phyloP scores from a whole-genome alignment of 2,113 vertebrate genomes.

The Sceloporus tristichus region DNA sequence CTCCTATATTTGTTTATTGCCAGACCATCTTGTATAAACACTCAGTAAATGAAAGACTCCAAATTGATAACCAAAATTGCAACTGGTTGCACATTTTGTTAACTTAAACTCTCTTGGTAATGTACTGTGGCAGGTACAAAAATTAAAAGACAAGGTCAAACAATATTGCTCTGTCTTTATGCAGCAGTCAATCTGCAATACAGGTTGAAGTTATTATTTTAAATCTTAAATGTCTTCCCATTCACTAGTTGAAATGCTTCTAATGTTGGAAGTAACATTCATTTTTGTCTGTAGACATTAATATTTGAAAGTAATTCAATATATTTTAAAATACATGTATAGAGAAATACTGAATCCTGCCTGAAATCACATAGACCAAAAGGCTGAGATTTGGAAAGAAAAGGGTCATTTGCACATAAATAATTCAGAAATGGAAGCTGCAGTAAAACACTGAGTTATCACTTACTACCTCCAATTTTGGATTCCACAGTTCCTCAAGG shows the following conservation, averaged over 20 bases:
- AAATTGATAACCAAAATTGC: slow-evolving; percentile 34
- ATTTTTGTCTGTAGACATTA: neutral
- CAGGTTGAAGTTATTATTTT: slow-evolving; percentile 18
- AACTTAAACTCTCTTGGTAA: slow-evolving; percentile 58
- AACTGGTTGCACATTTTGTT: slow-evolving; percentile 55
- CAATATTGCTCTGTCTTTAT: slow-evolving; percentile 46
- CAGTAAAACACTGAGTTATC: neutral
- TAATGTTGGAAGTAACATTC: neutral
- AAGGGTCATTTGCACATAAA: neutral
- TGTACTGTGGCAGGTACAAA: slow-evolving; percentile 15
- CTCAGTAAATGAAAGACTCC: slow-evolving; percentile 35
- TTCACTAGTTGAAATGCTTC: slow-evolving; percentile 1
- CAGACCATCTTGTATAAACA: slow-evolving; percentile 15
- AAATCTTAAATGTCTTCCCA: neutral
- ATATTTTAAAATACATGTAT: neutral
- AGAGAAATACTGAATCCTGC: neutral
- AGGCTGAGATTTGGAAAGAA: neutral
- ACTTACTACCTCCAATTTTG: neutral
- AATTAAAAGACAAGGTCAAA: slow-evolving; percentile 35
- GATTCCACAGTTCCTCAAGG: neutral
- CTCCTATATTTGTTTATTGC: slow-evolving; percentile 50
- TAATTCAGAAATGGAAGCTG: neutral
- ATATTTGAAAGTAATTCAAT: neutral
- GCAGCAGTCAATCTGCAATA: neutral
- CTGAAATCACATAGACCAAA: neutral